phyloP scores from a whole-genome alignment of 2,888 invertebrate species.

The Chesias legatella region DNA sequence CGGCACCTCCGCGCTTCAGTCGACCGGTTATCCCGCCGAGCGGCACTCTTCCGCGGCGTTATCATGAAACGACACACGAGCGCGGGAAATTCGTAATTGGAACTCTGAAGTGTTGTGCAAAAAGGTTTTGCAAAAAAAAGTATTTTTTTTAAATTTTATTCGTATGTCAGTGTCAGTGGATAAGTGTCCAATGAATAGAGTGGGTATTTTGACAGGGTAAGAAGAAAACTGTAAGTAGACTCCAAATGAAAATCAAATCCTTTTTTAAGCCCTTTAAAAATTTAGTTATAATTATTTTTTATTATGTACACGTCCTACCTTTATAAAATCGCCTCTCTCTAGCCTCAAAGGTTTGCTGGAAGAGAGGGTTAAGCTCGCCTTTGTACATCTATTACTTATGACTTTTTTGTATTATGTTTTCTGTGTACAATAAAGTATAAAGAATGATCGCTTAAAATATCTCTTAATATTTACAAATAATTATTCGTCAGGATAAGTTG shows the following conservation, averaged over 20 bases:
- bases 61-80: slow-evolving; percentile 26
- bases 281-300: no score
- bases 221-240: slow-evolving; percentile 6
- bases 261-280: no score
- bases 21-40: slow-evolving; percentile 39
- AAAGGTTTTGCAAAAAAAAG: slow-evolving; percentile 12
- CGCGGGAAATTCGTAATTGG: slow-evolving; percentile 39
- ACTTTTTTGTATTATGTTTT: no score
- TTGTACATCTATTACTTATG: no score
- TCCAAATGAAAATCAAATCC: slow-evolving; percentile 5
- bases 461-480: no score
- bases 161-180: slow-evolving; percentile 4
- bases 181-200: slow-evolving; percentile 4
- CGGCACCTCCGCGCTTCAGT: slow-evolving; percentile 29
- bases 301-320: no score
- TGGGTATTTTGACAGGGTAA: background rate
- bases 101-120: slow-evolving; percentile 32
- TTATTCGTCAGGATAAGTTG: no score
- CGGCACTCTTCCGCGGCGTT: slow-evolving; percentile 40
- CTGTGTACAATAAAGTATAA: no score
- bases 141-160: slow-evolving; percentile 18
- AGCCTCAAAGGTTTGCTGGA: no score
- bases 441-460: no score
- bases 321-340: no score
- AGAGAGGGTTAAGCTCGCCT: no score